Base-by-base conservation (phyloP, 2,888 invertebrate species). In the Aphrophora alni region DNA sequence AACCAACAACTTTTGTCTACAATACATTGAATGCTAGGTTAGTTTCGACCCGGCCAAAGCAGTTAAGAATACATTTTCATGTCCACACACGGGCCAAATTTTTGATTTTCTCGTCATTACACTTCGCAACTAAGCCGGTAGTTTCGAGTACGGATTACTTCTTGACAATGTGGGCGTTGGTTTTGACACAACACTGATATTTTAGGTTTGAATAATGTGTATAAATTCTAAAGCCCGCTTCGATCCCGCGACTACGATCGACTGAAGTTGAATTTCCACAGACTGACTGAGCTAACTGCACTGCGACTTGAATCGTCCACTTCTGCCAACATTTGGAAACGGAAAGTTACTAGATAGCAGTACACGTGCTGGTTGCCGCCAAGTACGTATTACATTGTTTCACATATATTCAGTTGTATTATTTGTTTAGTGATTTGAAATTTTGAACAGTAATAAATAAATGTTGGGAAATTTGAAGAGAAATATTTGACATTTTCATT, bases 11-110 rank as follows among this genome's bases (percentile, higher is more conserved):
- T 59, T 59, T n/a, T 14, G 59, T 21, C 59, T 59, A 72, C 26
- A 33, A 51, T 72, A 78, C 72, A 78, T 78, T 51, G 78, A 72
- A 78, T 78, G 78, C 78, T 78, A 78, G 78, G 78, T 78, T 71
- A 78, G 33, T 70, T 38, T 78, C 25, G 71, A 44, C 78, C 78
- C 71, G 72, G 71, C 38, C 51, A 27, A 26, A 72, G 78, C 59
- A 5, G 59, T 59, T 14, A 59, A 59, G 59, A 59, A 59, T 59
- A 59, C 59, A 3, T 21, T 59, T 14, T 59, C 59, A 21, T 59
- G 59, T 59, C 59, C 59, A 59, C 59, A 21, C 59, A 8, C 59
- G 59, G 59, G 21, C 59, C 59, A 59, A 21, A 59, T 21, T 59
- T 59, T 59, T n/a, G 21, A 21, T 59, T 59, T 59, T 59, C 21